Evolutionary conservation across 2,888 invertebrate genomes (phyloP), one percentile per base, ranked within the genome.

Genomic region (Tribolium freemani): DNA sequence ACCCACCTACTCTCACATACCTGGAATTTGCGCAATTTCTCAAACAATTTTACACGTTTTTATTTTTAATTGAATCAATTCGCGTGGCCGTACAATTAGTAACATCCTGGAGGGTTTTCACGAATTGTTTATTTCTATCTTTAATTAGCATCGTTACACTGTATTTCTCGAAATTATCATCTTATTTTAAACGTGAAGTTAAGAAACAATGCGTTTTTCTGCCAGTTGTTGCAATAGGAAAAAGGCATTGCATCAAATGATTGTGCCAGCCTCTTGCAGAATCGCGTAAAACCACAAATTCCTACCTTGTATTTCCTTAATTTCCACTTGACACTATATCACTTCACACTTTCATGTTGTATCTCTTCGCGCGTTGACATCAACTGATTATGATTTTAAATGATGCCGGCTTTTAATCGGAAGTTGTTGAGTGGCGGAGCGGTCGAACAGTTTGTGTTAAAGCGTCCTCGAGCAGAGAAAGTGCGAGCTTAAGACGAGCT

Each of bases 351-450:
- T 38, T 31, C 30, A 66, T 56, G 54, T 56, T 68, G 38, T 48
- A 66, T 20, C 67, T 44, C 53, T 68, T 67, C 58, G 71, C 67
- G 66, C 66, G 71, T 67, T 61, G 67, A 58, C 71, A 70, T 45
- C 53, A 73, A 77, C 77, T 76, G 76, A 77, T 77, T 72, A 72
- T 48, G 58, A 64, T 68, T 72, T 72, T 72, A 63, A 75, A 71
- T 60, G 74, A 57, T 72, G 77, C 73, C 76, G 75, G 71, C 75
- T 76, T 73, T 72, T 73, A 69, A 74, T 78, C 78, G 78, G 78
- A 78, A 78, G 76, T 76, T 71, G 76, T 78, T 78, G 76, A 76
- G 73, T 51, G 60, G 44, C 71, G 64, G 53, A 67, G 44, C 53
- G 53, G 54, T 71, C 44, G 61, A 67, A 71, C 60, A 60, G 60